Percentiles rank a stretch among this genome's conserved stretches.
These are phyloP conservation scores for Xestoiulus laeticollis DNA, from an alignment of 2,888 invertebrate genomes.

Conservation along the genomic window DNA sequence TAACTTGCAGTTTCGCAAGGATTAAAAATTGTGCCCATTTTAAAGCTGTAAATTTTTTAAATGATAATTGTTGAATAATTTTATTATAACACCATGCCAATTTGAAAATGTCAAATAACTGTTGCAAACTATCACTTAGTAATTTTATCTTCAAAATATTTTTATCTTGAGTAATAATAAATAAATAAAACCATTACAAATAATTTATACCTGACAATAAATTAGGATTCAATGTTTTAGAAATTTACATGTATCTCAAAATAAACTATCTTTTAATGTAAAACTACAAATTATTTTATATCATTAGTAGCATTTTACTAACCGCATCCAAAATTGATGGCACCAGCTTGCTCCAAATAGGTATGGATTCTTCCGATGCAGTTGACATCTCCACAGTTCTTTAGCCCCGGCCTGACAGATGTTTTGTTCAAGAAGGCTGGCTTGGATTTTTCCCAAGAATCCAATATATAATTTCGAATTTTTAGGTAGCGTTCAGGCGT, in stretches of 20 bases:
- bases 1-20: neutral
- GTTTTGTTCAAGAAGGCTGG: slow-evolving; percentile 72
- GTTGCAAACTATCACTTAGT: too few species aligned
- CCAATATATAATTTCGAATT: slow-evolving; percentile 71
- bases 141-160: neutral
- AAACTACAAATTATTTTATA: neutral
- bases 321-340: slow-evolving; percentile 73
- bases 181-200: too few species aligned
- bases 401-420: slow-evolving; percentile 69
- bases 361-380: slow-evolving; percentile 71
- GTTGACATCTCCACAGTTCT: slow-evolving; percentile 73
- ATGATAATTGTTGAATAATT: too few species aligned
- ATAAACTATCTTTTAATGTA: neutral
- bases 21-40: too few species aligned
- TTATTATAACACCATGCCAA: too few species aligned
- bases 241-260: too few species aligned
- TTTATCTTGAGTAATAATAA: too few species aligned
- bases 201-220: too few species aligned
- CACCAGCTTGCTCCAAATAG: slow-evolving; percentile 72
- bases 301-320: slow-evolving; percentile 59
- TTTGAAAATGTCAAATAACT: too few species aligned
- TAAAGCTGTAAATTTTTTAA: too few species aligned
- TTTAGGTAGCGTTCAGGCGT: slow-evolving; percentile 70
- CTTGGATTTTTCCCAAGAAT: slow-evolving; percentile 68
- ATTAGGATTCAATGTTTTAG: too few species aligned